Evolutionary conservation across 2,113 vertebrate genomes (phyloP), one percentile per base, ranked within the genome.

Genomic region (Scomber japonicus): DNA sequence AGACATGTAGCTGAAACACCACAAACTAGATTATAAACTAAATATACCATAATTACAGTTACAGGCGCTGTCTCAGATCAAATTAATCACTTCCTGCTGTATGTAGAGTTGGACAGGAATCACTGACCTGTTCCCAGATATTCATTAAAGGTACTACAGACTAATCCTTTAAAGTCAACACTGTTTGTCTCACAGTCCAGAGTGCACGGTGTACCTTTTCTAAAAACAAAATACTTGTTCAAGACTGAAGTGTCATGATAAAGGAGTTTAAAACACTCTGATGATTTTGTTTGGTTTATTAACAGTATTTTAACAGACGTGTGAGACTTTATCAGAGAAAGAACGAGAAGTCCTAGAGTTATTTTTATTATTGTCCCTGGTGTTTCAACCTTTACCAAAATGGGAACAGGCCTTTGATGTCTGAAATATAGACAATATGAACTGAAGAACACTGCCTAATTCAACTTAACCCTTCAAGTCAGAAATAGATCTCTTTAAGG

Each of bases 31-130:
- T 27, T 27, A 27, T 56, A 30, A 67, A 63, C 55, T 10, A 57
- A 30, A 30, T 54, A 45, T 10, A 24, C 10, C 11, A 2, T 59
- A 54, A 83, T 66, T 71, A 54, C 24, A 78, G 40, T n/a, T 11
- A 7, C 46, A 54, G 21, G 8, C 46, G 62, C n/a, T 11, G 15
- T 24, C 63, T 67, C 31, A 44, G 27, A 17, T 9, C 7, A 70
- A 62, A 86, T 78, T 6, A 86, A 75, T 78, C 50, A 46, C 83
- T 80, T 85, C 69, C 72, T 84, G 62, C 3, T 56, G 50, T 11
- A 27, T 46, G 35, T 49, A 30, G 24, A 49, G 46, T 16, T 16
- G 63, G 15, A 46, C 17, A 66, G 40, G 51, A 82, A 70, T 19
- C 59, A 15, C 15, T 70, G 64, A 81, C 71, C 61, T 0, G 10